Evolutionary conservation across 2,797 vertebrate species (phyloP), one percentile per base, ranked within the genome.

Genomic region (Philypnodon macrostomus): DNA sequence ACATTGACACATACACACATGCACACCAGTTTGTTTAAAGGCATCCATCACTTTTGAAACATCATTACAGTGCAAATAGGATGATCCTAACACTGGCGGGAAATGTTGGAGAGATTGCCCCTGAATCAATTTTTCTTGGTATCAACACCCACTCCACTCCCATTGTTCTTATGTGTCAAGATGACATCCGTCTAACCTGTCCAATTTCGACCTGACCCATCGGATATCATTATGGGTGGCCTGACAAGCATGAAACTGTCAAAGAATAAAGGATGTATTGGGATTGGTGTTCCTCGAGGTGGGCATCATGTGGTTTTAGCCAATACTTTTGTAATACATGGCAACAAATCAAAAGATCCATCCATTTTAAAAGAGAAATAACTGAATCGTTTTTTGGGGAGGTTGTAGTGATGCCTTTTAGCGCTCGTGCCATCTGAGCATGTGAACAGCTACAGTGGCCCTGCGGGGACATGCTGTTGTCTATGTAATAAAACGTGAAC

Each of bases 151-250:
- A 16, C 40, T 39, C 59, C 46, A 60, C 53, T 73, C 64, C 67
- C 65, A 41, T 78, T 69, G 58, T 80, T 63, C 67, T 70, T 35
- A 56, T 64, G 70, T 74, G 70, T 74, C 69, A 77, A 49, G 52
- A 75, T 72, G 77, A 79, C 72, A 76, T 65, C 72, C 41, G 46
- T 68, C 73, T 77, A 74, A 82, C 75, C 73, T 68, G 70, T 75
- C 68, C 73, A 63, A 84, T 87, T 78, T 71, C 75, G 70, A 73
- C 73, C 70, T 82, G 67, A 87, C 81, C 83, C 79, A 80, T 86
- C 61, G 67, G 75, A 84, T 83, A 69, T 79, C 80, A 87, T 87
- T 83, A 83, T 53, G 56, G 59, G 73, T 70, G 69, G 78, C 63
- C 70, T 29, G 64, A 79, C 75, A 83, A 73, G 58, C 75, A 57